These are phyloP conservation scores for Chrysemys picta DNA, from an alignment of 2,113 vertebrate genomes.

Conservation along the genomic window DNA sequence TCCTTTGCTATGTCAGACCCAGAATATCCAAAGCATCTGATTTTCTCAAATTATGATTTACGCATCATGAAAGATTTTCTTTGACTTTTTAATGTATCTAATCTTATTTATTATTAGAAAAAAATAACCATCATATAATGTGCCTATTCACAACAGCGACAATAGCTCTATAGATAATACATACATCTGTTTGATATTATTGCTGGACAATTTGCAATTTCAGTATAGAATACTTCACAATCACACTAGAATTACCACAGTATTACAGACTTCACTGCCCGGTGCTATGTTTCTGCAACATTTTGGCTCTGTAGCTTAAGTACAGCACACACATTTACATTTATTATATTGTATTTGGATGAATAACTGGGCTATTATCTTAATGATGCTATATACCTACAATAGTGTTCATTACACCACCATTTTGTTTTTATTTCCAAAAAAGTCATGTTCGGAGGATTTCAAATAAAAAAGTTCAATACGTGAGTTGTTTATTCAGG, in stretches of 20 bases:
- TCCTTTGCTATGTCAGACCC: background rate
- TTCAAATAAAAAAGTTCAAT: background rate
- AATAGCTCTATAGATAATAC: background rate
- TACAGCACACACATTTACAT: background rate
- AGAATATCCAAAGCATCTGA: background rate
- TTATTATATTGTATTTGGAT: background rate
- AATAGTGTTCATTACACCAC: background rate
- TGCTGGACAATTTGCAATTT: background rate
- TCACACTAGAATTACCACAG: background rate
- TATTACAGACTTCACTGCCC: background rate
- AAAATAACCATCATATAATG: background rate
- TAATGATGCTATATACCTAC: background rate
- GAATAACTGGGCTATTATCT: background rate
- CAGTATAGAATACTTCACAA: background rate
- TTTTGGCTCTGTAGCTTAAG: background rate
- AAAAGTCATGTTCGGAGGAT: background rate
- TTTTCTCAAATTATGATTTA: background rate
- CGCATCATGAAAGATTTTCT: background rate
- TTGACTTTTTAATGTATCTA: background rate
- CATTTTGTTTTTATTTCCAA: background rate
- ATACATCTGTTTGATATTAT: background rate
- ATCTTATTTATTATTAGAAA: background rate
- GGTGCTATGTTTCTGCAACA: background rate
- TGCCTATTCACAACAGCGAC: background rate
- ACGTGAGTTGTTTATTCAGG: background rate